Evolutionary conservation across 2,888 invertebrate species (phyloP), one percentile per base, ranked within the genome.

Genomic region (Cyclophora punctaria): DNA sequence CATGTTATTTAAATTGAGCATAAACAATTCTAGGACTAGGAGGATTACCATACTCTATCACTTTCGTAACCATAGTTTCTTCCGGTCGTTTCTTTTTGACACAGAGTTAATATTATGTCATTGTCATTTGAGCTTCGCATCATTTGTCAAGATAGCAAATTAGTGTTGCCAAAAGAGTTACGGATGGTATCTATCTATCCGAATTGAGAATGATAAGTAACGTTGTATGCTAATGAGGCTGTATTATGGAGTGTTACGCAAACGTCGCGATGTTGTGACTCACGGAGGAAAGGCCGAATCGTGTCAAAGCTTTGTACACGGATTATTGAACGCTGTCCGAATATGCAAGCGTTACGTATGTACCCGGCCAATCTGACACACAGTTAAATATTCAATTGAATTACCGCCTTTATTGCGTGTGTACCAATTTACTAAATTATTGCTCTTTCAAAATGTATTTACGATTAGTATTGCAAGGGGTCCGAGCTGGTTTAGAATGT

Each of bases 241-340:
- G 56, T 60, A 62, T 64, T 56, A 55, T 58, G 58, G 56, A 56
- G 57, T 56, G 58, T 71, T 67, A 68, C 64, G 66, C 58, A 63
- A 60, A 59, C 49, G 50, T 47, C 41, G 37, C 46, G 46, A 52
- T 48, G 42, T 53, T 49, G 56, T 71, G 71, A 70, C 41, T 73
- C 70, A 73, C 57, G 43, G 53, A 60, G 61, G 57, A 56, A 55
- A 62, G 62, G 52, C 55, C 48, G 51, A 50, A 55, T 55, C 52
- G 58, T 58, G 59, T 57, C 62, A 55, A 57, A 57, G 53, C 57
- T 55, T 50, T 46, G 37, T 48, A n/a, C 1, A 45, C 43, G 45
- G 48, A 55, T 57, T 49, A 52, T 48, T 49, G 50, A 48, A 52
- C 44, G 6, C 7, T 46, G 48, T 48, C 49, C 50, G 48, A 54